These are phyloP conservation scores for Rhagoletis pomonella DNA, from an alignment of 1,140 invertebrate genomes.

Conservation along the genomic window DNA sequence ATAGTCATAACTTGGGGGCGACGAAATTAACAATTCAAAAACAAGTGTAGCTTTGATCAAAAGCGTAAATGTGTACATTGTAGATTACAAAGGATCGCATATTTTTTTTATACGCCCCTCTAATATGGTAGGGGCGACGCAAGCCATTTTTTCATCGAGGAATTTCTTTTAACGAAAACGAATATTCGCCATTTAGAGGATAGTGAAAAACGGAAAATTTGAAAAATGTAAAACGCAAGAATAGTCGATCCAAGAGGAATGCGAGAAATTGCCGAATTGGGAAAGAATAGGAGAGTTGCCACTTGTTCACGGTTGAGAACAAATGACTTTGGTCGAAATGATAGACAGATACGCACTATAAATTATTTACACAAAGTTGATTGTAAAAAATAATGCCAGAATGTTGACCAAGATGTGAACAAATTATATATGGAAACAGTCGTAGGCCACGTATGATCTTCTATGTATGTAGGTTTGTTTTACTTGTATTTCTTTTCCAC, in stretches of 20 bases:
- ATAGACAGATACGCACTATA: no score
- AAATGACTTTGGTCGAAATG: no score
- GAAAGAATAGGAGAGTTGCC: conserved; percentile 18
- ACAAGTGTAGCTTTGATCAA: not conserved
- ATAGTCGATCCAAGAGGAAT: not conserved
- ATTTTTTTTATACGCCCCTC: not conserved
- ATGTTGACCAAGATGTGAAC: no score
- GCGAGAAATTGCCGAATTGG: conserved; percentile 1
- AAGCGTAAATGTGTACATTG: not conserved
- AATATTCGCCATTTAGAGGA: conserved; percentile 49
- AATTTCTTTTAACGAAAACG: conserved; percentile 46
- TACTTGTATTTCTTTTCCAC: not conserved
- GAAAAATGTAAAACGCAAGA: conserved; percentile 15
- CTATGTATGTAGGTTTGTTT: not conserved
- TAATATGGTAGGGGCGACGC: not conserved
- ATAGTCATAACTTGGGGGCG: no score
- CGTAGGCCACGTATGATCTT: no score
- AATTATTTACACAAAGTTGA: no score
- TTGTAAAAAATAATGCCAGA: no score
- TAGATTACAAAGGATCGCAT: not conserved
- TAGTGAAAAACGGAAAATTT: conserved; percentile 50
- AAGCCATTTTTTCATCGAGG: conserved; percentile 27
- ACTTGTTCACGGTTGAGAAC: not conserved
- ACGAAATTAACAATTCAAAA: not conserved
- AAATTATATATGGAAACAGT: no score